phyloP scores from a whole-genome alignment of 2,797 vertebrate species.

The Danio jaintianensis region DNA sequence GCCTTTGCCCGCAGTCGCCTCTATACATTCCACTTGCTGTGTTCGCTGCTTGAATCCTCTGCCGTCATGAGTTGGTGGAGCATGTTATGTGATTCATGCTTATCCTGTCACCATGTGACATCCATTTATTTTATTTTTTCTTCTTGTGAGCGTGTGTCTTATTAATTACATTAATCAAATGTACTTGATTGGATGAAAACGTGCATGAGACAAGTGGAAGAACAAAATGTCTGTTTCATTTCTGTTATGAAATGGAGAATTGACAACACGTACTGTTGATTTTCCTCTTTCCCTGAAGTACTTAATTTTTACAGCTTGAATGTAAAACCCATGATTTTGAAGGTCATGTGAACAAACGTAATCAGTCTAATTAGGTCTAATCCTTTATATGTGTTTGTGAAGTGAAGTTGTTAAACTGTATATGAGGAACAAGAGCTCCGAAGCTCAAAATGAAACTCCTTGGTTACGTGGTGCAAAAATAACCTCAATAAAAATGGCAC shows the following conservation, averaged over 20 bases:
- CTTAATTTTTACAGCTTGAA: slow-evolving; percentile 28
- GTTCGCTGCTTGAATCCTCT: slow-evolving; percentile 72
- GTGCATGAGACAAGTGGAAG: slow-evolving; percentile 75
- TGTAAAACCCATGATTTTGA: slow-evolving; percentile 46
- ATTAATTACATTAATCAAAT: slow-evolving; percentile 75
- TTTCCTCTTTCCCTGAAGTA: slow-evolving; percentile 47
- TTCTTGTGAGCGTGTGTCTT: slow-evolving; percentile 77
- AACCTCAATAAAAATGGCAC: background rate
- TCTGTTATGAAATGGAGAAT: slow-evolving; percentile 60
- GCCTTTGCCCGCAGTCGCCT: slow-evolving; percentile 68
- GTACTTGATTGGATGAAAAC: slow-evolving; percentile 72
- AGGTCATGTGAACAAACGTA: slow-evolving; percentile 36
- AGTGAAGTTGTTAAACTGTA: background rate
- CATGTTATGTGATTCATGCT: slow-evolving; percentile 76
- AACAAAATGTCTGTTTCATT: slow-evolving; percentile 60
- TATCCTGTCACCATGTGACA: slow-evolving; percentile 96
- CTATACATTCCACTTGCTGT: slow-evolving; percentile 84
- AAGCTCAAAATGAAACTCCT: slow-evolving; percentile 5
- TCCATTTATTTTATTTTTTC: slow-evolving; percentile 74
- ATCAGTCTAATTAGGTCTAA: slow-evolving; percentile 13
- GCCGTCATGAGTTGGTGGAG: slow-evolving; percentile 62
- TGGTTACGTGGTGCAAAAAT: background rate
- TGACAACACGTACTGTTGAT: slow-evolving; percentile 49
- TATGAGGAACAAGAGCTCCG: background rate
- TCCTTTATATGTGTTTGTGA: background rate